A percentile compares a stretch with the other conserved stretches of the same genome.
phyloP scores from a whole-genome alignment of 1,140 invertebrate genomes.

The Druon quercuslanigerum region DNA sequence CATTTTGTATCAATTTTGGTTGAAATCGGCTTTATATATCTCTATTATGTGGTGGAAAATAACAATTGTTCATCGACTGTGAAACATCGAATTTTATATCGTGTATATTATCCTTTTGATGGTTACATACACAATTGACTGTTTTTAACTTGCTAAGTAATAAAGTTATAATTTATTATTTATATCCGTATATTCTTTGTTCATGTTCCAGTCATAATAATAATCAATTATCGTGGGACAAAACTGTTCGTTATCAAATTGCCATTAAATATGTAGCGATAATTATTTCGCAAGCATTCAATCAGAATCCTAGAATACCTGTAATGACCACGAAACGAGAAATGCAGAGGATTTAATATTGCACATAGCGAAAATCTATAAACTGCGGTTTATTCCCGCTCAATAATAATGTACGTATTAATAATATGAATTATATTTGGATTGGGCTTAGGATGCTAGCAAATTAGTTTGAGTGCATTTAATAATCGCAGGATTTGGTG shows the following conservation, averaged over 20 bases:
- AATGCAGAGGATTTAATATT: background rate
- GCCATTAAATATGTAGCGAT: background rate
- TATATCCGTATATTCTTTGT: background rate
- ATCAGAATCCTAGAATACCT: constrained; percentile 20
- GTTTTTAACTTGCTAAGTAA: too few species aligned
- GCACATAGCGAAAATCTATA: background rate
- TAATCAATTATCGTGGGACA: background rate
- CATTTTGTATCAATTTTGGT: too few species aligned
- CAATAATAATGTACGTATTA: background rate
- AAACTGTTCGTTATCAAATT: background rate
- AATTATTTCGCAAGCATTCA: constrained; percentile 3
- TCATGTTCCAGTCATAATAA: background rate
- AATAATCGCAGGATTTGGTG: background rate
- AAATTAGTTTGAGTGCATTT: constrained; percentile 19
- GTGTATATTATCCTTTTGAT: too few species aligned
- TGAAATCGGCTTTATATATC: too few species aligned
- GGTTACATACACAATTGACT: too few species aligned
- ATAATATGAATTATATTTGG: constrained; percentile 7
- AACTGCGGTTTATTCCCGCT: background rate
- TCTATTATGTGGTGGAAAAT: too few species aligned
- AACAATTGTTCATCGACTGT: too few species aligned
- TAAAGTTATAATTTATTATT: too few species aligned
- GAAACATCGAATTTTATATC: too few species aligned
- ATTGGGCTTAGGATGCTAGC: background rate
- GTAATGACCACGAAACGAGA: background rate